Base-by-base conservation (phyloP, 2,113 vertebrate species). In the Pithys albifrons region DNA sequence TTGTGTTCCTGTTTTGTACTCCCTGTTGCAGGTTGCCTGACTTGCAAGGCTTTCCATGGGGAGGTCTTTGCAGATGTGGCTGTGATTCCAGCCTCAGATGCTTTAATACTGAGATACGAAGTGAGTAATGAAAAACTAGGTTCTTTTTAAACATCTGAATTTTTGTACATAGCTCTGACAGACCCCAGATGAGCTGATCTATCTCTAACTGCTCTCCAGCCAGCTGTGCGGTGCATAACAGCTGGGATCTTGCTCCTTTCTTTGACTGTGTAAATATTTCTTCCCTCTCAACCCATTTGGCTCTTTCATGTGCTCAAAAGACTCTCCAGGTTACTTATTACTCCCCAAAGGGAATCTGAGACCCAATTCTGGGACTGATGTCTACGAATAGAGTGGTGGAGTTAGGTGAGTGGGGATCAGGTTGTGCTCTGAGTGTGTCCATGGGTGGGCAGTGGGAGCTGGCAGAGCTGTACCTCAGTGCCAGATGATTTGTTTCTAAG, bases 161-260 rank as follows among this genome's bases (percentile, higher is more conserved):
- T 96, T 96, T 96, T 96, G 91, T 96, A 97, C 81, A 91, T 94
- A 70, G 19, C 49, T 66, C 54, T 59, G 58, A 77, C 71, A 77
- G 71, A 89, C 84, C 73, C 89, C 7, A 0, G 15, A 77, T 55
- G 54, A 80, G 82, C 67, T 95, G 71, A 91, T 66, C 61, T 93
- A 66, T 88, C 62, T 93, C 23, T 59, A 55, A 85, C 52, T 67
- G 55, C 70, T 91, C 66, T 87, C 57, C 48, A 79, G 46, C 77
- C 75, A 65, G 24, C 69, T 73, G 82, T 54, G 69, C 73, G 19
- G 41, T 94, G 79, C 29, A 19, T 33, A 94, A 65, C 90, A 86
- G 93, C 88, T 90, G 77, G 57, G 17, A 37, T 92, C 5, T 61
- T 69, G 31, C 58, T 73, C 67, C 58, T 87, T 84, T 61, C 54